Percentiles rank a stretch among this genome's conserved stretches.
Evolutionary conservation across 2,888 invertebrate species (phyloP).

Genomic region (Halictus ligatus): DNA sequence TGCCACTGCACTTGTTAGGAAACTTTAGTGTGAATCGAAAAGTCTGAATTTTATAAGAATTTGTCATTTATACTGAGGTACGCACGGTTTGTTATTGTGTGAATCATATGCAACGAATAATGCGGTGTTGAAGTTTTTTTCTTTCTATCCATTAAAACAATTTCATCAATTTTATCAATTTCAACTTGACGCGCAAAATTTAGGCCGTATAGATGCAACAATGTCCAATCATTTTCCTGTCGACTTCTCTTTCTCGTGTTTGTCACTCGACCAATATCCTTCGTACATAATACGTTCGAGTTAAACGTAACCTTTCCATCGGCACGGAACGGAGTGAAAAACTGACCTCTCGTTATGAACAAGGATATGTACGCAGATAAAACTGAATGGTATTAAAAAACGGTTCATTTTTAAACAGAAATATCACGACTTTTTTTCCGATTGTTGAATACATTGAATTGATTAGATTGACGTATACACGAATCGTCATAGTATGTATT

Average conservation of each 20-base stretch:
- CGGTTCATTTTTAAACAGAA: neutral
- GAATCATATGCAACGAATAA: neutral
- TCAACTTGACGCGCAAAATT: neutral
- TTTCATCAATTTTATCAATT: neutral
- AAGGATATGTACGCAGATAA: neutral
- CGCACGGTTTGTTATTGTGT: constrained; percentile 15
- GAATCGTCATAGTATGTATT: neutral
- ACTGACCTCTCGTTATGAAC: neutral
- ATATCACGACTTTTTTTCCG: neutral
- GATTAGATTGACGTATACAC: neutral
- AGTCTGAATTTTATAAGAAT: constrained; percentile 49
- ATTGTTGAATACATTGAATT: neutral
- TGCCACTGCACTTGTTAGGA: constrained; percentile 41
- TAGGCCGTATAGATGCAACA: neutral
- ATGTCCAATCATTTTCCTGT: constrained; percentile 22
- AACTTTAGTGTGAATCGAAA: constrained; percentile 47
- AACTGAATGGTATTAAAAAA: constrained; percentile 2
- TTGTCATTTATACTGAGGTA: constrained; percentile 53
- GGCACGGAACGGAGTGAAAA: constrained; percentile 3
- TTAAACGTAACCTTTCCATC: constrained; percentile 16
- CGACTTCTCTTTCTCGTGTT: neutral
- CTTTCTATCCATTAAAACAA: neutral
- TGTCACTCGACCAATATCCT: neutral
- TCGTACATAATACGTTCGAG: neutral
- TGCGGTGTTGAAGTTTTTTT: neutral